phyloP scores from a whole-genome alignment of 2,797 vertebrate species.

The Xenops minutus region DNA sequence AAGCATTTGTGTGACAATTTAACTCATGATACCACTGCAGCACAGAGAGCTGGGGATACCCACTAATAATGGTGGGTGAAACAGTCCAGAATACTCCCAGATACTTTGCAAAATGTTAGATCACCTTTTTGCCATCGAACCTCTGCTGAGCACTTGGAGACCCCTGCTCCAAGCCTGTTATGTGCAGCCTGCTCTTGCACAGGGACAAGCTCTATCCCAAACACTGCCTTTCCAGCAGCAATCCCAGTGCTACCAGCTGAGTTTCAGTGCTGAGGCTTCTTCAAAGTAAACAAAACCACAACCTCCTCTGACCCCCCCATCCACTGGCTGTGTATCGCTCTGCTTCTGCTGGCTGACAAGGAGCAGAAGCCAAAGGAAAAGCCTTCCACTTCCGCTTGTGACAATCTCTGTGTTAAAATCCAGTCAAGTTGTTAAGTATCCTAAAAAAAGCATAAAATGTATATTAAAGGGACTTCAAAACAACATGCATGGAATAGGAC shows the following conservation, averaged over 20 bases:
- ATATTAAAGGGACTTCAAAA: not conserved
- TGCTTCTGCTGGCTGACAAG: not conserved
- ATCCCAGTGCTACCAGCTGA: not conserved
- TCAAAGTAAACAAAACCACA: not conserved
- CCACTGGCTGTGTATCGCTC: rapidly evolving
- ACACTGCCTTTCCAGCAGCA: rapidly evolving
- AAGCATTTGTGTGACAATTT: not conserved
- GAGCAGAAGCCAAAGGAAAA: not conserved
- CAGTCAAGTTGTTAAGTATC: not conserved
- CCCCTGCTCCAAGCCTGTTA: not conserved
- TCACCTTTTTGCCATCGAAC: not conserved
- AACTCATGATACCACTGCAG: not conserved
- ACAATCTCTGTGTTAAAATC: not conserved
- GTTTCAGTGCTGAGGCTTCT: not conserved
- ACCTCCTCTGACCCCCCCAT: not conserved
- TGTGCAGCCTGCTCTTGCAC: not conserved
- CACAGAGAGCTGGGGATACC: not conserved
- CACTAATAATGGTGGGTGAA: not conserved
- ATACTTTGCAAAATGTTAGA: not conserved
- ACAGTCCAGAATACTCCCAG: not conserved
- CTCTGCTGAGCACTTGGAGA: not conserved
- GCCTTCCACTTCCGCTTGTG: not conserved
- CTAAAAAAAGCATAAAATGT: not conserved
- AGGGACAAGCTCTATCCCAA: not conserved
- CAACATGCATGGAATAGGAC: not conserved